These are phyloP conservation scores for Toxonevra muliebris DNA, from an alignment of 2,888 invertebrate genomes.

Conservation along the genomic window DNA sequence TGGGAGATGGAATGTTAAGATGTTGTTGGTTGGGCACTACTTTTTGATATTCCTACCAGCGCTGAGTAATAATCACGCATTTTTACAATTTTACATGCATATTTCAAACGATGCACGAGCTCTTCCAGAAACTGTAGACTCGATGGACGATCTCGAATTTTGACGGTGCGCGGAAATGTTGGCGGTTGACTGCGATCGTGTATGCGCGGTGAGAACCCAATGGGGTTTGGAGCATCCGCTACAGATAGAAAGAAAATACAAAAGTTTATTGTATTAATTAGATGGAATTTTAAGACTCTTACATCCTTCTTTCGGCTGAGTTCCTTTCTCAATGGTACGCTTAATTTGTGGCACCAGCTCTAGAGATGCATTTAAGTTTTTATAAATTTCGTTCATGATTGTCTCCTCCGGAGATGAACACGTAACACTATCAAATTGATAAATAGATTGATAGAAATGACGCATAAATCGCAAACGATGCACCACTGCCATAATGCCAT, in stretches of 20 bases:
- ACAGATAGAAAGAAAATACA: slow-evolving; percentile 17
- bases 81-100: slow-evolving; percentile 82
- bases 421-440: slow-evolving; percentile 64
- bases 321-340: slow-evolving; percentile 78
- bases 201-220: slow-evolving; percentile 95
- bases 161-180: slow-evolving; percentile 96
- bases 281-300: slow-evolving; percentile 36
- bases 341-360: slow-evolving; percentile 85
- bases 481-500: slow-evolving; percentile 75
- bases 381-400: slow-evolving; percentile 78
- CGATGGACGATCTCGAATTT: slow-evolving; percentile 77
- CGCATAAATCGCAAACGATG: slow-evolving; percentile 87
- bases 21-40: neutral
- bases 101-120: slow-evolving; percentile 81
- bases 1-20: neutral
- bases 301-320: slow-evolving; percentile 70
- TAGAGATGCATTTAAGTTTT: slow-evolving; percentile 79
- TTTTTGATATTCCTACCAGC: slow-evolving; percentile 69
- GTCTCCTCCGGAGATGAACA: slow-evolving; percentile 66
- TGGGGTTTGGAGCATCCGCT: slow-evolving; percentile 77
- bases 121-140: slow-evolving; percentile 82
- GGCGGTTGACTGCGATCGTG: slow-evolving; percentile 97
- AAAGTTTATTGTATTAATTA: neutral
- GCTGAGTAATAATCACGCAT: slow-evolving; percentile 83
- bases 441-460: slow-evolving; percentile 83